Conservation (phyloP, 2,113 vertebrate species). For the Charadrius vociferus region DNA sequence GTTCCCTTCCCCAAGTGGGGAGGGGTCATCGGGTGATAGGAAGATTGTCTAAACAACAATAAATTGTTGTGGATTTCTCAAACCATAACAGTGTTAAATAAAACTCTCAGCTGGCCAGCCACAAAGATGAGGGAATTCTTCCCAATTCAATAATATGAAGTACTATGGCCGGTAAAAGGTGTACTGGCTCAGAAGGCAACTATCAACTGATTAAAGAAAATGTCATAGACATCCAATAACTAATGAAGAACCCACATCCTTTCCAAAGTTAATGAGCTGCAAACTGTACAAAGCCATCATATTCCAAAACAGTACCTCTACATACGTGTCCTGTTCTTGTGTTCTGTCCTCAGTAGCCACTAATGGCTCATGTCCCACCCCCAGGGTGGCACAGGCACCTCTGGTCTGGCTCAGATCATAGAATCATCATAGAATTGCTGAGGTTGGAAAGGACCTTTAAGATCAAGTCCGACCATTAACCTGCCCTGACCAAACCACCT, state of each 20-base stretch:
- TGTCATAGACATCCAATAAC: background rate
- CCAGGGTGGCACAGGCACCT: fast-evolving
- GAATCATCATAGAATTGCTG: too few species aligned
- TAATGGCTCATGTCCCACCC: fast-evolving
- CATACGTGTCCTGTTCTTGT: fast-evolving
- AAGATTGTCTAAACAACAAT: too few species aligned
- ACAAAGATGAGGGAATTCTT: background rate
- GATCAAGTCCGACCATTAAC: too few species aligned
- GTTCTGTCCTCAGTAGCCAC: background rate
- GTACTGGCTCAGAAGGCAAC: background rate
- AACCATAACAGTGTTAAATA: background rate
- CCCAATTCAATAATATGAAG: background rate
- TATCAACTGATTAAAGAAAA: background rate
- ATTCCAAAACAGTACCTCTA: background rate
- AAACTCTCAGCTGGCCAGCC: background rate
- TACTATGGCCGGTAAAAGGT: background rate
- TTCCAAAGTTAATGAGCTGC: background rate
- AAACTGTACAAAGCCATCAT: background rate
- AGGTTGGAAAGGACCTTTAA: too few species aligned
- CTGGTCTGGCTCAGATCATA: background rate
- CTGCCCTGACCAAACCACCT: too few species aligned
- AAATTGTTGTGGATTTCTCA: too few species aligned
- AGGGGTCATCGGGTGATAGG: too few species aligned
- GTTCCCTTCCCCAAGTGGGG: too few species aligned
- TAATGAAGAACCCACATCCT: background rate